Conservation (phyloP, 2,113 vertebrate genomes). For the Thinocorus orbignyianus region DNA sequence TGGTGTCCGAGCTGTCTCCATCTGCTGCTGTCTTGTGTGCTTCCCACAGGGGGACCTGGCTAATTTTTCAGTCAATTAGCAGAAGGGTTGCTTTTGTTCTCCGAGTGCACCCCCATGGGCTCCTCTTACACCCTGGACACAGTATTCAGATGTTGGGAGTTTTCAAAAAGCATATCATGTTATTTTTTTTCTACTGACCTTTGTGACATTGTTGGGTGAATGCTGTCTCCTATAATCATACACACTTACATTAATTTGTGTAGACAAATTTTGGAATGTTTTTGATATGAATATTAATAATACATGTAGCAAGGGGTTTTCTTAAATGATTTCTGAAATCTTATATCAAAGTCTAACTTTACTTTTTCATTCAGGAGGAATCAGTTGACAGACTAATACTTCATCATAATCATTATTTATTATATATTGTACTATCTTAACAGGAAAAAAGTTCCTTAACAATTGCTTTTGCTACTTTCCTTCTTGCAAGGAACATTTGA, state of each 20-base stretch:
- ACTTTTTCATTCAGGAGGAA: neutral
- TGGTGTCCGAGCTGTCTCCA: constrained; percentile 86
- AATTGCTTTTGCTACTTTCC: neutral
- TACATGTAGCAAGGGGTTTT: neutral
- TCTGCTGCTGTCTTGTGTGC: constrained; percentile 85
- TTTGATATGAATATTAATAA: neutral
- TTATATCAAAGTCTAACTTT: neutral
- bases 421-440: neutral
- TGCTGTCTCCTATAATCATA: constrained; percentile 80
- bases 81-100: constrained; percentile 97
- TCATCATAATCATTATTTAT: neutral
- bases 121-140: constrained; percentile 79
- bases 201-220: constrained; percentile 87
- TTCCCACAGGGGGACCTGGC: constrained; percentile 87
- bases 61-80: constrained; percentile 99
- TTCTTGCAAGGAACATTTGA: neutral
- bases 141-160: constrained; percentile 78
- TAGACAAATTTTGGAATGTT: constrained; percentile 6
- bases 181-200: constrained; percentile 82
- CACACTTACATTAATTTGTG: constrained; percentile 51
- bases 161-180: constrained; percentile 81
- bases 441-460: neutral
- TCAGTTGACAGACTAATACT: neutral
- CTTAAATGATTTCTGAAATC: neutral
- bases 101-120: constrained; percentile 80